These are phyloP conservation scores for Gallirallus australis DNA, from an alignment of 2,797 vertebrate species.

Conservation along the genomic window DNA sequence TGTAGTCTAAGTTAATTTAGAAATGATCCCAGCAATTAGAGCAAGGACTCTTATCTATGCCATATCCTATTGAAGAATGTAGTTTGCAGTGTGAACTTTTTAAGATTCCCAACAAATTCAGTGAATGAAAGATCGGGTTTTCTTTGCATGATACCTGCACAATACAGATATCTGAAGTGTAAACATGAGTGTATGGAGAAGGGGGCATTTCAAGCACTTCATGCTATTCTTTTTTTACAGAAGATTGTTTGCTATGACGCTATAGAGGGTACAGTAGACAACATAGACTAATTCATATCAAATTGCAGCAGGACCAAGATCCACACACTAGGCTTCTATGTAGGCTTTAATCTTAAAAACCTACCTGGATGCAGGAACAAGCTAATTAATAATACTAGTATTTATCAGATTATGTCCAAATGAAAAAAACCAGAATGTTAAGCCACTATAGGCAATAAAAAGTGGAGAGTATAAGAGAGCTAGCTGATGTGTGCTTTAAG, in stretches of 20 bases:
- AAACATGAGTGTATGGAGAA: not conserved
- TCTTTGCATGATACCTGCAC: not conserved
- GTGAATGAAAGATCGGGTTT: not conserved
- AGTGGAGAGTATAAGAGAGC: too few species aligned
- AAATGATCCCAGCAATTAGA: not conserved
- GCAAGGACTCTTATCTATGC: not conserved
- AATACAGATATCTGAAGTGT: not conserved
- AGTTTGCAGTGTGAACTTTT: not conserved
- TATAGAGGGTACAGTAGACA: not conserved
- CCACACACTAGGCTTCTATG: not conserved
- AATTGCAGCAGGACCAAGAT: not conserved
- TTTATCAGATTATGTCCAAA: too few species aligned
- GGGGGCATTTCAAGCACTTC: not conserved
- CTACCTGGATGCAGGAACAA: not conserved
- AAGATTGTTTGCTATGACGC: not conserved
- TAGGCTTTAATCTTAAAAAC: not conserved
- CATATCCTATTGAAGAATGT: not conserved
- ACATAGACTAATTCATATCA: not conserved
- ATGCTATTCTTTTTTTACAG: not conserved
- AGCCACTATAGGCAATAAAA: too few species aligned
- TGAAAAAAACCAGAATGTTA: too few species aligned
- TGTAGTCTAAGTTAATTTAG: not conserved
- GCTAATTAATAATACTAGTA: not conserved
- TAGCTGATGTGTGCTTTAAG: too few species aligned
- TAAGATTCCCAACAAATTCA: not conserved